These are phyloP conservation scores for Cathartes aura DNA, from an alignment of 2,113 vertebrate species.

Conservation along the genomic window DNA sequence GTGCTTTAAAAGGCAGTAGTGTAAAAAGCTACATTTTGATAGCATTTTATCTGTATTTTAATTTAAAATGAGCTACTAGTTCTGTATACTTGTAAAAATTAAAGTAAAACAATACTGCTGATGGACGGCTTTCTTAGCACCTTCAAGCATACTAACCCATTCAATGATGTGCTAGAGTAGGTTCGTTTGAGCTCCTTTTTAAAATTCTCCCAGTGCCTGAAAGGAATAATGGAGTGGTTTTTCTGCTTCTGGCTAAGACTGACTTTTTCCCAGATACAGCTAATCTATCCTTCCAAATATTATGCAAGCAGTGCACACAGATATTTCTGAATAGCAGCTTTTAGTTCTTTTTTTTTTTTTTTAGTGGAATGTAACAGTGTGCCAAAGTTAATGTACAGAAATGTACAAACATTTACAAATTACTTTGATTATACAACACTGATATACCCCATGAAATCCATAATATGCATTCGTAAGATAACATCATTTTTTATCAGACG, in stretches of 20 bases:
- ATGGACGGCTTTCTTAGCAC: background rate
- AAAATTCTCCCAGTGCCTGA: background rate
- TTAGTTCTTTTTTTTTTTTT: background rate
- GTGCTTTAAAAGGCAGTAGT: background rate
- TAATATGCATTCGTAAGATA: background rate
- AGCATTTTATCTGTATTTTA: background rate
- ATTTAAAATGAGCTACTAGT: background rate
- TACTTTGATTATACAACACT: background rate
- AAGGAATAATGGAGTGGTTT: background rate
- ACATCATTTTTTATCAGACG: background rate
- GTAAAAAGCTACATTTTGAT: background rate
- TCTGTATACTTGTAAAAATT: background rate
- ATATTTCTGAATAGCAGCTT: constrained; percentile 5
- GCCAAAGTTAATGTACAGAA: background rate
- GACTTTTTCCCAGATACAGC: background rate
- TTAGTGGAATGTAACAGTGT: background rate
- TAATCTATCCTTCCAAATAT: background rate
- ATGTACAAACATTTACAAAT: background rate
- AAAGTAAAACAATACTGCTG: background rate
- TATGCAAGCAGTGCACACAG: background rate
- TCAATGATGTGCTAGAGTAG: background rate
- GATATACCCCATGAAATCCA: background rate
- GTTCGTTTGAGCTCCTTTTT: background rate
- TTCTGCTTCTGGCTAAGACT: background rate
- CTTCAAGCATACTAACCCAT: background rate